Base-by-base conservation (phyloP, 2,888 invertebrate genomes). In the Silvanus unidentatus region DNA sequence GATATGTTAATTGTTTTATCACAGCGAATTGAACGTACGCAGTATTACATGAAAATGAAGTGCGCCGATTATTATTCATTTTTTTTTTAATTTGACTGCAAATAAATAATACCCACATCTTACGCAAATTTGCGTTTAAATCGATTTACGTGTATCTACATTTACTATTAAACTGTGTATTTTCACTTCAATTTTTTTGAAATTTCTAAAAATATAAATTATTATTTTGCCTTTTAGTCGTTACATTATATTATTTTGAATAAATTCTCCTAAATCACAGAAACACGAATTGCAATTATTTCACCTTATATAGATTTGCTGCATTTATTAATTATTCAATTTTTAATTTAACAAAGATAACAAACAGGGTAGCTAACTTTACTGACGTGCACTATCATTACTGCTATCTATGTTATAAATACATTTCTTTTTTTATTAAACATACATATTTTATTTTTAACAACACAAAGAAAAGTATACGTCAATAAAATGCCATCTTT, bases 281-380 rank as follows among this genome's bases (percentile, higher is more conserved):
- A 65, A 68, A 69, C 69, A 70, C 70, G 62, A 70, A 66, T 65
- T 69, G 69, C 70, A 73, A 70, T 68, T 59, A 22, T 53, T 63
- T 70, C 70, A 66, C 68, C 65, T 63, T 52, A 53, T 47, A 65
- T 72, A 72, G 71, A 70, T 65, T 68, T 71, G 72, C 72, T 71
- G 72, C 72, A 71, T 71, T 62, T 57, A 51, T 55, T 57, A n/a
- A 55, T 58, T 51, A 54, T 44, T 50, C 49, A 40, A 40, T 49
- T 50, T 47, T 50, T 45, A 16, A 11, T 8, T 8, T 32, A 11
- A 32, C 4, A 22, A 22, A 5, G 3, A 22, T 22, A 22, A 22
- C 22, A 22, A 22, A 22, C 22, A 22, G 22, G 22, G 22, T 22
- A 22, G 22, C 22, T 22, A 22, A 22, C 22, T 22, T 22, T 22